These are phyloP conservation scores for Archips crataeganus DNA, from an alignment of 2,888 invertebrate species.

Conservation along the genomic window DNA sequence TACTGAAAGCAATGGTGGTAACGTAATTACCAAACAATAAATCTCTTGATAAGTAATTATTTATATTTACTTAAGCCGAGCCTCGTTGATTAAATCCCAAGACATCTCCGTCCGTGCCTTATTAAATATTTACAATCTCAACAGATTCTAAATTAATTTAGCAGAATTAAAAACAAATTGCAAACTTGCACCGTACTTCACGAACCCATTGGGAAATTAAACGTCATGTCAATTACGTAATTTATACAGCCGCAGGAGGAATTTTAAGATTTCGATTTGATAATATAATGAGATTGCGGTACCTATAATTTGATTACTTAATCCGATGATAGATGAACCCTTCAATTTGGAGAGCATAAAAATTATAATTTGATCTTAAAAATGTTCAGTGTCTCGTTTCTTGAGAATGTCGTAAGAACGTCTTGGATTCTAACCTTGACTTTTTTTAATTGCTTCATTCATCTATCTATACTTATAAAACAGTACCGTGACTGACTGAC, in stretches of 20 bases:
- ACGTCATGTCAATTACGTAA: constrained; percentile 35
- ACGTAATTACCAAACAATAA: constrained; percentile 45
- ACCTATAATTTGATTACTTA: constrained; percentile 6
- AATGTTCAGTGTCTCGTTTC: constrained; percentile 35
- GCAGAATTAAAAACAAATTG: constrained; percentile 47
- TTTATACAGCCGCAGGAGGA: constrained; percentile 28
- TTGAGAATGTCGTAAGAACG: not conserved
- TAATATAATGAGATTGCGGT: constrained; percentile 9
- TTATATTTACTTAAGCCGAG: constrained; percentile 51
- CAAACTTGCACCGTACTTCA: constrained; percentile 36
- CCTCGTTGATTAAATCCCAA: constrained; percentile 57
- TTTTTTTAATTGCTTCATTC: too few relatives aligned
- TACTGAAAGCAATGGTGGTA: constrained; percentile 3
- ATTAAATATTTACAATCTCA: constrained; percentile 61
- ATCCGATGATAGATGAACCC: constrained; percentile 7
- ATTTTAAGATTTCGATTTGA: constrained; percentile 22
- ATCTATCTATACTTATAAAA: too few relatives aligned
- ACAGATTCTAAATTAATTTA: constrained; percentile 55
- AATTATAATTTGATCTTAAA: not conserved
- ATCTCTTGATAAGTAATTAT: constrained; percentile 51
- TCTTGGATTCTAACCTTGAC: not conserved
- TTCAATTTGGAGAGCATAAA: not conserved
- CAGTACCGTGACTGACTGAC: too few relatives aligned
- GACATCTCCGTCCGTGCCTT: constrained; percentile 53
- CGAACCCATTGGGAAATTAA: constrained; percentile 41